Conservation (phyloP, 1,140 invertebrate genomes). For the Rhizoglyphus robini region DNA sequence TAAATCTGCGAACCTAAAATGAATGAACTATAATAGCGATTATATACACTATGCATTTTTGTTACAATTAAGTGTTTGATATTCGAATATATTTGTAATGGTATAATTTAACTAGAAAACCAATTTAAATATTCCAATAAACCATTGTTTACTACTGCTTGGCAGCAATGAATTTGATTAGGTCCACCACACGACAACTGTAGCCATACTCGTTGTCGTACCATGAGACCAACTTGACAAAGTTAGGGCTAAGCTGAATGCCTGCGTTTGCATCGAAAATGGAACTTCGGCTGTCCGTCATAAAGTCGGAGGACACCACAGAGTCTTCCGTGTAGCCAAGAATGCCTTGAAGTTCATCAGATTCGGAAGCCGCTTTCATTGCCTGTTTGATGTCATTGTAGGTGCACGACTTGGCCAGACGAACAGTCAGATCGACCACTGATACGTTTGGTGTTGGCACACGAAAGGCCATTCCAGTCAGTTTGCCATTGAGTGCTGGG, state of each 20-base stretch:
- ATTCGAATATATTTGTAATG: too few species aligned
- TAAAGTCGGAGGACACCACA: slow-evolving; percentile 81
- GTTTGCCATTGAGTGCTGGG: slow-evolving; percentile 58
- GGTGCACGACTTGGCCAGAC: slow-evolving; percentile 46
- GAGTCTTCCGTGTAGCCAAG: slow-evolving; percentile 86
- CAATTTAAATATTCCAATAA: too few species aligned
- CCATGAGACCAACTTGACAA: slow-evolving; percentile 82
- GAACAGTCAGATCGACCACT: slow-evolving; percentile 81
- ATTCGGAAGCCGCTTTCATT: slow-evolving; percentile 61
- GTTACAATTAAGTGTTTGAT: too few species aligned
- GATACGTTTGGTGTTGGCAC: slow-evolving; percentile 91
- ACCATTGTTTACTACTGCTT: too few species aligned
- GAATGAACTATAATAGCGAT: too few species aligned
- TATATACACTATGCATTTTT: too few species aligned
- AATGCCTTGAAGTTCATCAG: slow-evolving; percentile 66
- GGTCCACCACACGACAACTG: slow-evolving; percentile 75
- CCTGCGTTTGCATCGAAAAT: slow-evolving; percentile 91
- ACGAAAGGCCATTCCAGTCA: slow-evolving; percentile 76
- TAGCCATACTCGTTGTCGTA: slow-evolving; percentile 94
- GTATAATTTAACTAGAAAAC: too few species aligned
- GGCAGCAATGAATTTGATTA: slow-evolving; percentile 64
- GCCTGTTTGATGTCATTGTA: slow-evolving; percentile 80
- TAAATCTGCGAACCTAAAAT: too few species aligned
- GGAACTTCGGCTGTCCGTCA: slow-evolving; percentile 65
- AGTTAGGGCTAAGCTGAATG: slow-evolving; percentile 72